Base-by-base conservation (phyloP, 2,113 vertebrate species). In the Mionectes macconnelli region DNA sequence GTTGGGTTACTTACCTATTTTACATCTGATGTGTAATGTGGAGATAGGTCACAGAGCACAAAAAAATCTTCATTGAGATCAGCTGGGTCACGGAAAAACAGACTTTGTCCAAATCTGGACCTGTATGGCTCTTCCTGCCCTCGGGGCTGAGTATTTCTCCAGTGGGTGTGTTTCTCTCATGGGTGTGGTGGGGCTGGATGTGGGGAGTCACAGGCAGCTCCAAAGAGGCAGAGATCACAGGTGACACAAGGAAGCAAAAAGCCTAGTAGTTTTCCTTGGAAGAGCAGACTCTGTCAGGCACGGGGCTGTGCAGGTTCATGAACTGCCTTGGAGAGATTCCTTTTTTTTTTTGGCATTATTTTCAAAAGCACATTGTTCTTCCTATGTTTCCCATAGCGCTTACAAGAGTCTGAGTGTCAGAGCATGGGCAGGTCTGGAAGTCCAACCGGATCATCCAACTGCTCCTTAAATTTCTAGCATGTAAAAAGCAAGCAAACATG, bases 191-290 rank as follows among this genome's bases (percentile, higher is more conserved):
- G 33, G 20, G 31, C 55, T 77, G 37, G 18, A 21, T n/a, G n/a
- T 25, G 15, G 18, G 30, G 7, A 62, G 64, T 4, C 33, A 27
- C 4, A 14, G 42, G 44, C 18, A 56, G 31, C n/a, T 84, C 24
- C 40, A 64, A 52, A 1, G 5, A 15, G 10, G 14, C 64, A 62
- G 39, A 0, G 0, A n/a, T 7, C n/a, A 20, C 13, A n/a, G 24
- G 6, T 44, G 14, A 44, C 12, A 6, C 37, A 45, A 44, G 24
- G 64, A 84, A 27, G 49, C 30, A 60, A 40, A 12, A 35, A 77
- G 10, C 2, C 22, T 18, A 12, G 10, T 18, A 12, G 10, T 81
- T 84, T 84, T 77, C 28, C 49, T 49, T 28, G 4, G 55, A 13
- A 70, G 3, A 86, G 21, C 14, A 67, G 33, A 39, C 23, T 20